Base-by-base conservation (phyloP, 2,113 vertebrate species). In the Etia nguti region DNA sequence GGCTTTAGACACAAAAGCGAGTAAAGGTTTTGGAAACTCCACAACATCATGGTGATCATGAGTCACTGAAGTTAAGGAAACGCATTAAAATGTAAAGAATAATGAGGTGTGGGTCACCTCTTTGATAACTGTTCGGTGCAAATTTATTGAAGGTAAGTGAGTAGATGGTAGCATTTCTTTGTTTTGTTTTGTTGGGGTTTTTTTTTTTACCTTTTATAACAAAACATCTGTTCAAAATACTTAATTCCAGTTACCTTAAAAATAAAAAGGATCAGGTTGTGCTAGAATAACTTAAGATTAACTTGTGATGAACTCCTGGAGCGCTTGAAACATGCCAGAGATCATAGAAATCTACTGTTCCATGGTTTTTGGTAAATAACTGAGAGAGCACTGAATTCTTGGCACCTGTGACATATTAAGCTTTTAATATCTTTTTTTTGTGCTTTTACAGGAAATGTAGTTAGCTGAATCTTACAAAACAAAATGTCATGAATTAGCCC, bases 21-120 rank as follows among this genome's bases (percentile, higher is more conserved):
- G 36, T 16, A 31, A 73, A 82, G 1, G 7, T 11, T 59, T 57
- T 75, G 38, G 54, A 34, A 75, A 75, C 24, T 20, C 43, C 16
- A 50, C 43, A 18, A 75, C 24, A 31, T 50, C 16, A 48, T 10
- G 16, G 22, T 73, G 68, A 73, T 73, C 41, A 48, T 46, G 68
- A 46, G 68, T 43, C 65, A 24, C 65, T 22, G 13, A 73, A 73
- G 8, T 73, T 41, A 18, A 41, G 68, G 16, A 46, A 50, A 31
- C 24, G 29, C 9, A 48, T 75, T 50, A 20, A 75, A 75, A 73
- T 73, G 68, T 29, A 29, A 75, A 75, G 43, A 75, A 50, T 70
- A 70, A 70, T 16, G 6, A 70, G 38, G 4, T 70, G 65, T 70
- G 38, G 38, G 4, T 43, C 38, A 24, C 38, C n/a, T 70, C 38